These are phyloP conservation scores for Oceanodroma leucorhoa DNA, from an alignment of 2,797 vertebrate species.

Conservation along the genomic window DNA sequence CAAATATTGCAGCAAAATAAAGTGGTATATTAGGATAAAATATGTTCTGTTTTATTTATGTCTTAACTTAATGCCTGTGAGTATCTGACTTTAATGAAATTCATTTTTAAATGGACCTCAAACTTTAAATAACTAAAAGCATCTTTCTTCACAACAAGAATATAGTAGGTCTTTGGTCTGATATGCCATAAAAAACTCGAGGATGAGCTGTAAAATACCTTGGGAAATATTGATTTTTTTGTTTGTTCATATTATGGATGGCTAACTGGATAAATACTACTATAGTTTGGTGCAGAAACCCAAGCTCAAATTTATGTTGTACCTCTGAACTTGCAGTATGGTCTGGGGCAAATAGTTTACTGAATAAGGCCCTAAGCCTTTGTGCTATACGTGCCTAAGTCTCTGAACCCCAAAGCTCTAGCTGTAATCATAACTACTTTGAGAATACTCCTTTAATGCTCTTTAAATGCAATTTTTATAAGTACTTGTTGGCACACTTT, in stretches of 20 bases:
- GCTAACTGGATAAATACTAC: neutral
- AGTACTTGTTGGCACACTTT: neutral
- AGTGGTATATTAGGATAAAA: neutral
- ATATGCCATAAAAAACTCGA: neutral
- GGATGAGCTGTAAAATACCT: neutral
- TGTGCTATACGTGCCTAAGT: neutral
- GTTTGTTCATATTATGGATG: neutral
- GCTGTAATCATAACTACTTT: neutral
- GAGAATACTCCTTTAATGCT: neutral
- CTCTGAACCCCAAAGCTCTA: neutral
- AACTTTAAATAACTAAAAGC: constrained; percentile 2
- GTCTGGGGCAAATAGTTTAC: neutral
- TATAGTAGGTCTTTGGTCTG: neutral
- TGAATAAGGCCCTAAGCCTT: neutral
- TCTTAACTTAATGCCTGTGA: neutral
- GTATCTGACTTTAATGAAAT: neutral
- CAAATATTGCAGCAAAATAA: neutral
- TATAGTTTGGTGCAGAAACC: neutral
- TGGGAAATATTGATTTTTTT: neutral
- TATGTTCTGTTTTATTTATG: neutral
- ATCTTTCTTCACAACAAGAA: neutral
- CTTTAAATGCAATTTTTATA: constrained; percentile 6
- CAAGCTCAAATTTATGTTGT: neutral
- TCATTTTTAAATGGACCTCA: neutral
- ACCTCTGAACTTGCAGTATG: neutral